Conservation (phyloP, 2,113 vertebrate species). For the Anhinga rufa region DNA sequence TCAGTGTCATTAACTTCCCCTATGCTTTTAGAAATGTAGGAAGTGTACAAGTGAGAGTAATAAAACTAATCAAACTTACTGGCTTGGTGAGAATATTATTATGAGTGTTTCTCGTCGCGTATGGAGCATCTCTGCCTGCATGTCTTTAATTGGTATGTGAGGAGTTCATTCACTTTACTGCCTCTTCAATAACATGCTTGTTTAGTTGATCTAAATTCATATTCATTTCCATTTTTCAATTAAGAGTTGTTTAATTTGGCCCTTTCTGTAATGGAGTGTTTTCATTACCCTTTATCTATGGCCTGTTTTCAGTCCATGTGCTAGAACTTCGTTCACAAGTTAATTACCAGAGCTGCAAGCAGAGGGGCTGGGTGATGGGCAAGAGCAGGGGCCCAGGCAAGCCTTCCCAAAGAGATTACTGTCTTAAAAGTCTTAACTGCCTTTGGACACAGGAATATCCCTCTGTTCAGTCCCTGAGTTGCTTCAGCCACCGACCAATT, state of each 20-base stretch:
- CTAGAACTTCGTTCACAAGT: constrained; percentile 41
- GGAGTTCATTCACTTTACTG: constrained; percentile 41
- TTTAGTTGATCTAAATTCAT: constrained; percentile 58
- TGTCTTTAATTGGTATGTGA: constrained; percentile 53
- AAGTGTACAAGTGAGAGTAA: constrained; percentile 42
- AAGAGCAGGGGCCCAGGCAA: neutral
- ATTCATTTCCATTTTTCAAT: constrained; percentile 61
- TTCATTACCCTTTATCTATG: constrained; percentile 55
- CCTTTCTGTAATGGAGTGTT: constrained; percentile 50
- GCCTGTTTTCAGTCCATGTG: constrained; percentile 25
- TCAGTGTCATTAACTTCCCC: constrained; percentile 6
- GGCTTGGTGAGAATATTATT: constrained; percentile 9
- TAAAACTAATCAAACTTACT: constrained; percentile 51
- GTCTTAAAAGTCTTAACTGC: neutral
- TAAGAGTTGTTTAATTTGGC: constrained; percentile 57
- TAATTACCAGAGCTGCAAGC: constrained; percentile 25
- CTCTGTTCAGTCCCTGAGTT: neutral
- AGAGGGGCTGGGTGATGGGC: constrained; percentile 1
- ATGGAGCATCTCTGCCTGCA: neutral
- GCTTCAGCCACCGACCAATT: neutral
- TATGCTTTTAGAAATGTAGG: neutral
- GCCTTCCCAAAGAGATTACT: neutral
- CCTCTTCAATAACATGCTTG: constrained; percentile 47
- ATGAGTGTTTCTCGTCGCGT: neutral
- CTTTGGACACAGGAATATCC: neutral